Percentiles rank a stretch among this genome's conserved stretches.
Conservation (phyloP, 2,797 vertebrate genomes). For the Margarornis squamiger region DNA sequence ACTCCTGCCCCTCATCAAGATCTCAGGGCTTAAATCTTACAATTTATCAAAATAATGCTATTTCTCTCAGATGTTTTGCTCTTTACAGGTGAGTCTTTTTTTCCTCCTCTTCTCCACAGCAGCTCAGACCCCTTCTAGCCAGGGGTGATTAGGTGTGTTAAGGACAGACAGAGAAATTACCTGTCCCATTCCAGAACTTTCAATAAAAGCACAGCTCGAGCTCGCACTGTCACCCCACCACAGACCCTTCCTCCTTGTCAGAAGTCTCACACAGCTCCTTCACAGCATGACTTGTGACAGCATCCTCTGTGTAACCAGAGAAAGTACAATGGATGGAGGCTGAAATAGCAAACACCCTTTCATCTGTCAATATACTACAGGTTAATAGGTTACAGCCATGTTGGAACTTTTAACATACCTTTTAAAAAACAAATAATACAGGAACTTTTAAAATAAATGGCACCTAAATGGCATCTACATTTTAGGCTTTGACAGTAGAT, state of each 20-base stretch:
- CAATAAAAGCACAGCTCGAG: not conserved
- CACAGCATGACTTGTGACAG: not conserved
- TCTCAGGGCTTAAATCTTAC: not conserved
- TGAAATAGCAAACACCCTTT: not conserved
- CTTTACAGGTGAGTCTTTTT: not conserved
- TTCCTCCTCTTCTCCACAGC: not conserved
- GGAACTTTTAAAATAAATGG: not conserved
- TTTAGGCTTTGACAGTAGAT: not conserved
- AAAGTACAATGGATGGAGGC: not conserved
- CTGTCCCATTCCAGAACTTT: not conserved
- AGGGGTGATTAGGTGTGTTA: not conserved
- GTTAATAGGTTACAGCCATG: not conserved
- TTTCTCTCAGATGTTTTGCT: not conserved
- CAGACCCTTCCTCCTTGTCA: not conserved
- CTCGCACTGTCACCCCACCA: not conserved
- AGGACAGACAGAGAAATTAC: not conserved
- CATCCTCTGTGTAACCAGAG: not conserved
- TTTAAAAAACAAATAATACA: not conserved
- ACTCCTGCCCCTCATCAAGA: not conserved
- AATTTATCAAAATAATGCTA: accelerated
- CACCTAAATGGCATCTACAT: not conserved
- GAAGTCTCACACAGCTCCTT: not conserved
- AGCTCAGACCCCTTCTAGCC: not conserved
- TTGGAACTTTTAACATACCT: not conserved
- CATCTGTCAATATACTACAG: not conserved